These are phyloP conservation scores for Phymanthus crucifer DNA, from an alignment of 92 coral and sea anemone genomes.

Conservation along the genomic window DNA sequence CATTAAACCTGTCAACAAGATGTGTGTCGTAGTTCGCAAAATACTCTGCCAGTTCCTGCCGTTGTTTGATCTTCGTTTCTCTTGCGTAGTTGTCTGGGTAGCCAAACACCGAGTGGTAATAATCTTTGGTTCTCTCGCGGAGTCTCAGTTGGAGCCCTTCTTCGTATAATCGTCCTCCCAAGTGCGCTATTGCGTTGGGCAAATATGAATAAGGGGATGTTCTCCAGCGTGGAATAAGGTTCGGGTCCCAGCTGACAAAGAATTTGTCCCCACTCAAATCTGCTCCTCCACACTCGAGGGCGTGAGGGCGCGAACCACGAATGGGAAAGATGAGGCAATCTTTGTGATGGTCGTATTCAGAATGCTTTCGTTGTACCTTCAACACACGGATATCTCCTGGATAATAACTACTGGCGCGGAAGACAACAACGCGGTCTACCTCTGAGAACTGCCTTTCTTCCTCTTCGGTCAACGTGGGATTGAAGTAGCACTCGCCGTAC, in stretches of 20 bases:
- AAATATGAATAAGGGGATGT: conserved; percentile 60
- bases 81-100: conserved; percentile 30
- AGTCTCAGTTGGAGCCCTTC: conserved; percentile 20
- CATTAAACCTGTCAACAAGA: conserved; percentile 29
- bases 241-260: conserved; percentile 72
- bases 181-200: conserved; percentile 15
- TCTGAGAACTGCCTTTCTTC: conserved; percentile 32
- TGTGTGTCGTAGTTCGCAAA: conserved; percentile 52
- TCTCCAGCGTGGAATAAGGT: conserved; percentile 54
- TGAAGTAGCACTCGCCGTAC: conserved; percentile 69
- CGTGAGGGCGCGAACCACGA: conserved; percentile 56
- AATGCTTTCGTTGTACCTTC: conserved; percentile 34
- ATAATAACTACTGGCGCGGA: conserved; percentile 54
- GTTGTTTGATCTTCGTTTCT: conserved; percentile 33
- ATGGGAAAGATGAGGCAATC: conserved; percentile 74
- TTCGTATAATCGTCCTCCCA: conserved; percentile 30
- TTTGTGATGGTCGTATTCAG: conserved; percentile 42
- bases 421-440: conserved; percentile 47
- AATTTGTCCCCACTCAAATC: conserved; percentile 64
- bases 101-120: conserved; percentile 19
- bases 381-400: conserved; percentile 67
- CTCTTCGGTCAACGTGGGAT: conserved; percentile 51
- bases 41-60: conserved; percentile 47
- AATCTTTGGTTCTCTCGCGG: conserved; percentile 23
- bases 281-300: conserved; percentile 62